Conservation (phyloP, 1,140 invertebrate species). For the Drosophila asahinai region DNA sequence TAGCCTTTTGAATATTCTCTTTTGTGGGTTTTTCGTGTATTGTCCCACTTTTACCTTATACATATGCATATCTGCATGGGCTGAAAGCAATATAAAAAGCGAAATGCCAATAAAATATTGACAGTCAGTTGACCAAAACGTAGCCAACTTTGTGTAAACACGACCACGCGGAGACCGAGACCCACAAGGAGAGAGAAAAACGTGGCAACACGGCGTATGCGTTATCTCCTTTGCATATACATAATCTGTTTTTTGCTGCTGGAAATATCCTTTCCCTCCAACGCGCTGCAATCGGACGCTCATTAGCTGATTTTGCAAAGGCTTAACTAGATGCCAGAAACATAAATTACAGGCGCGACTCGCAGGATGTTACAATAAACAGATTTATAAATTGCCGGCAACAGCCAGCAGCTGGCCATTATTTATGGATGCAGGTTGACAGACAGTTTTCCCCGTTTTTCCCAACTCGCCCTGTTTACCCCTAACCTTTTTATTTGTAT, state of each 20-base stretch:
- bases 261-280: not conserved
- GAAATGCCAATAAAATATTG: constrained; percentile 65
- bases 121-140: constrained; percentile 49
- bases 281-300: constrained; percentile 42
- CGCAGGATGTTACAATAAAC: constrained; percentile 46
- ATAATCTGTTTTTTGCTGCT: constrained; percentile 4
- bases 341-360: constrained; percentile 45
- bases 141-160: constrained; percentile 50
- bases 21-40: constrained; percentile 13
- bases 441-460: constrained; percentile 24
- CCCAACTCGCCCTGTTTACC: not conserved
- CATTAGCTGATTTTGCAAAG: constrained; percentile 34
- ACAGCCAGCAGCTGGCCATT: constrained; percentile 41
- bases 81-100: constrained; percentile 38
- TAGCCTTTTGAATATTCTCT: constrained; percentile 28
- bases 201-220: constrained; percentile 43
- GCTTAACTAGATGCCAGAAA: constrained; percentile 40
- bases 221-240: constrained; percentile 15
- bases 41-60: not conserved
- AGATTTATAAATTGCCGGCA: constrained; percentile 48
- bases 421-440: constrained; percentile 50
- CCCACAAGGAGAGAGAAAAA: not conserved
- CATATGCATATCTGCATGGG: not conserved
- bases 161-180: not conserved
- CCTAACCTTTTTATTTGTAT: not conserved